phyloP scores from a whole-genome alignment of 2,113 vertebrate genomes.

The Nematolebias whitei region DNA sequence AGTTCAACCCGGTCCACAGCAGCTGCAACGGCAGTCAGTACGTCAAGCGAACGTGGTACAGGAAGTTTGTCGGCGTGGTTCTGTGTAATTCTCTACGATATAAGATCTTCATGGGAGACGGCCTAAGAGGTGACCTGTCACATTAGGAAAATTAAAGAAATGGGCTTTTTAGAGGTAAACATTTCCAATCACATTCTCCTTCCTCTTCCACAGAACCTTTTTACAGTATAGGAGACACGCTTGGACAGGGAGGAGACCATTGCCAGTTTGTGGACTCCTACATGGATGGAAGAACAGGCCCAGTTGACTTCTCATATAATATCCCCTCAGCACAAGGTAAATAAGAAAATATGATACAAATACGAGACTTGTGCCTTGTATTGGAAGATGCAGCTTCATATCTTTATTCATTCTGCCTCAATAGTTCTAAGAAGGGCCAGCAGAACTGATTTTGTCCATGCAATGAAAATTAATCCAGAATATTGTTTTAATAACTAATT shows the following conservation, averaged over 20 bases:
- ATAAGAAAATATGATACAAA: slow-evolving; percentile 16
- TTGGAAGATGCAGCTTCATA: background rate
- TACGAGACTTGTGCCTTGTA: background rate
- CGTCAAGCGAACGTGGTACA: slow-evolving; percentile 97
- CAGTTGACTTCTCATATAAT: slow-evolving; percentile 82
- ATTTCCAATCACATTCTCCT: background rate
- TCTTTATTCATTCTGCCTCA: background rate
- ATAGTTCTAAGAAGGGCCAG: slow-evolving; percentile 15
- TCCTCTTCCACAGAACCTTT: slow-evolving; percentile 85
- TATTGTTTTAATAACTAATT: slow-evolving; percentile 9
- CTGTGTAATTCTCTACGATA: slow-evolving; percentile 97
- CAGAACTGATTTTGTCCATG: slow-evolving; percentile 30
- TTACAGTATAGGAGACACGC: slow-evolving; percentile 93
- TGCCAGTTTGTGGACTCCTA: slow-evolving; percentile 99
- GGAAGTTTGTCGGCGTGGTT: slow-evolving; percentile 95
- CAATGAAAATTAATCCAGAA: slow-evolving; percentile 12
- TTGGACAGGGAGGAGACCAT: slow-evolving; percentile 95
- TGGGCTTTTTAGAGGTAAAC: background rate
- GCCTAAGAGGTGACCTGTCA: slow-evolving; percentile 85
- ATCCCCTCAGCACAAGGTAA: slow-evolving; percentile 91
- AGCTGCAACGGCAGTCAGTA: slow-evolving; percentile 94
- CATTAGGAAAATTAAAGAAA: background rate
- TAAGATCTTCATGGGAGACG: slow-evolving; percentile 98
- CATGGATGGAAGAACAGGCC: slow-evolving; percentile 93
- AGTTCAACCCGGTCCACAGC: slow-evolving; percentile 88